Base-by-base conservation (phyloP, 2,888 invertebrate species). In the Monochamus alternatus region DNA sequence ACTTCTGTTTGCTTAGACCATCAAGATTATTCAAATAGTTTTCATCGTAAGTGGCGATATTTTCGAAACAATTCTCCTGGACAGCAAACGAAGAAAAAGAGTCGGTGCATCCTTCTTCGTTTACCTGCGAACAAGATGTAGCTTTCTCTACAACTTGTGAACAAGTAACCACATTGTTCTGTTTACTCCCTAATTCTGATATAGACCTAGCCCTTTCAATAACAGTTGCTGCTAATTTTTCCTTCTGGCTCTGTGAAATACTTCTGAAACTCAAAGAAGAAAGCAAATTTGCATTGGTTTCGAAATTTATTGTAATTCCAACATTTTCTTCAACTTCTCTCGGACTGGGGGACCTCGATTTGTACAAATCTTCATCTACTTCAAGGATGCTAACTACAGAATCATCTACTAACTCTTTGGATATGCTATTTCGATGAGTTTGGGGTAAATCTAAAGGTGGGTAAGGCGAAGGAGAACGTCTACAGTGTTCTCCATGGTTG, bases 1-100 rank as follows among this genome's bases (percentile, higher is more conserved):
- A 59, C 71, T 84, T 85, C 10, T 81, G 79, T 84, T 88, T 91
- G 87, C 92, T 92, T 84, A 93, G 91, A 82, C 93, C 93, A 87
- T 94, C 93, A 85, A 93, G 90, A 83, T 92, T 92, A 88, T 90
- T 87, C 62, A 90, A 84, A 80, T 90, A 90, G 43, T 90, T 89
- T 76, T 90, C 90, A 66, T 76, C 71, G 38, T 63, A 47, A 3
- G 22, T 30, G 10, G 38, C 4, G 10, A 22, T 2, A 62, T 22
- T 22, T n/a, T 70, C 70, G 30, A 22, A 47, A 47, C 44, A 30
- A 44, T 55, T 38, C 22, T 69, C 60, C 9, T 69, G 60, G 12
- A 60, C 9, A 22, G n/a, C 30, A 30, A 12, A 64, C 9, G 64
- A 30, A 47, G 64, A 30, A 47, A 38, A 7, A 31, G 22, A 22